Evolutionary conservation across 2,797 vertebrate species (phyloP), one percentile per base, ranked within the genome.

Genomic region (Chelmon rostratus): DNA sequence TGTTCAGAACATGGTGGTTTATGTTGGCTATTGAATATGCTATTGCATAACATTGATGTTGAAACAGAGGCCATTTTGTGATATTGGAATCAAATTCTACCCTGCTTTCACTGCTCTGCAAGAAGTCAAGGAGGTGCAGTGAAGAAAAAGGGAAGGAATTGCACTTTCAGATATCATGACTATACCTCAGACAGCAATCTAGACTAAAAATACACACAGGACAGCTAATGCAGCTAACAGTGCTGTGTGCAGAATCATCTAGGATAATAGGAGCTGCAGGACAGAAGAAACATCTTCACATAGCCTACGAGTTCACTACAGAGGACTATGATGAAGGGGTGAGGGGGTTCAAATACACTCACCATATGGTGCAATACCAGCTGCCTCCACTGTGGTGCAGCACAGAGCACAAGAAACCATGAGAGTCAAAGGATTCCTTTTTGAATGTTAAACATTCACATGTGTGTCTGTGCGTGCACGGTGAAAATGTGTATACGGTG

Each of bases 351-450:
- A 9, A 46, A 80, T 49, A 52, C 52, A 96, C 96, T 96, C 95
- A 97, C 96, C 95, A 73, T 96, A 96, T 15, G 94, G 94, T 78
- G 94, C 86, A 93, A 94, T 94, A 90, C 90, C 86, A 61, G 89
- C 94, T 92, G 93, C 81, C 81, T 96, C 95, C 94, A 95, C 95
- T 96, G 90, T 79, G 88, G 76, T 44, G 94, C 91, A 96, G 94
- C 91, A 94, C 83, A 92, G 92, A 94, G 92, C 86, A 95, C 85
- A 94, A 94, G 62, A 88, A 89, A 95, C 68, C 92, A 76, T 56
- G 50, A 94, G 87, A 93, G 76, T 67, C 21, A 16, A 83, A 84
- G 66, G 12, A 84, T 69, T 80, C 21, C 61, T 66, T 86, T 84
- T 78, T 53, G 8, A 63, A 56, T 59, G 56, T 86, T 71, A 77